Evolutionary conservation across 1,140 invertebrate species (phyloP), one percentile per base, ranked within the genome.

Genomic region (Papilio polyxenes): DNA sequence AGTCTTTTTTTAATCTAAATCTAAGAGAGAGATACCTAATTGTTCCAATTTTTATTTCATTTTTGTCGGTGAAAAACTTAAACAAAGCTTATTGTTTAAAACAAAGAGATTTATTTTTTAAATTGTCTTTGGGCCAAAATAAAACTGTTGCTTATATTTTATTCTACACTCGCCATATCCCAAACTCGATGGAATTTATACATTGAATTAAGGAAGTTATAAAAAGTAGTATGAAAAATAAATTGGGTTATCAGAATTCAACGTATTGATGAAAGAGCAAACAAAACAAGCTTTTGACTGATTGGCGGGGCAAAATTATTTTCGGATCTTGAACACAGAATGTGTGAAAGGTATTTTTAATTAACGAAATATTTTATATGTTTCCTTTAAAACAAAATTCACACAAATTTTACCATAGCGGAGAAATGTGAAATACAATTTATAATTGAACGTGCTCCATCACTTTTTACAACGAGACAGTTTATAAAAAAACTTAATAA

Each of bases 401-500:
- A 7, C 31, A 37, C 0, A 37, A 15, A 37, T 37, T 37, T 72
- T 40, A 37, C 31, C 65, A 0, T 37, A 72, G 13, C 37, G 9
- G 65, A 62, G n/a, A 62, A 20, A 40, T 72, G 11, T 4, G 31
- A 72, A 72, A 75, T 49, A 49, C 0, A 49, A 20, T 44, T 75
- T 75, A 17, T 20, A 49, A 49, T 75, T 75, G 20, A 13, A 65
- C 23, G 11, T 72, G 4, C 31, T 37, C 10, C 31, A 69, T 37
- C 31, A 11, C 5, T 37, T 37, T 72, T 72, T 72, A 40, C 31
- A 72, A 72, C 65, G 65, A 72, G 23, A 37, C 10, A 72, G 11
- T 72, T 69, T 72, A 72, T 72, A 40, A 69, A 31, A 56, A 69
- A 69, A 72, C 65, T 72, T 72, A 37, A 72, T 56, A 77, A 77